Conservation (phyloP, 30 jellyfish, hydroid and myxozoan species). For the Cassiopea andromeda region DNA sequence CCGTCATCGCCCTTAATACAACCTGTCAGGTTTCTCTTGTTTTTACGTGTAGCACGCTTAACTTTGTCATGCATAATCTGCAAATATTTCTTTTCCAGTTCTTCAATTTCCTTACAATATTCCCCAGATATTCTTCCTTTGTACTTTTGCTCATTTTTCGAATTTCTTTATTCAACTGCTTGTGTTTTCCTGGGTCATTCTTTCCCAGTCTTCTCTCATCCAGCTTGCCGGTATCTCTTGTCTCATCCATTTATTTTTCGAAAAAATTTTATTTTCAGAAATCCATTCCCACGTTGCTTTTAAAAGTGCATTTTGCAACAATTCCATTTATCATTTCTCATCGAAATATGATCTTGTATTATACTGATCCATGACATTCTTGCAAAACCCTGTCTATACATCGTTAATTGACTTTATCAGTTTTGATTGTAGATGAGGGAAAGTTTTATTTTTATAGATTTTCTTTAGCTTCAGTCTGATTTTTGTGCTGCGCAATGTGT, state of each 20-base stretch:
- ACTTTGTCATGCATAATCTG: slow-evolving; percentile 30
- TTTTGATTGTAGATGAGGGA: background rate
- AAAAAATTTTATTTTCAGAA: background rate
- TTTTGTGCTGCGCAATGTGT: background rate
- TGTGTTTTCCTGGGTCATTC: background rate
- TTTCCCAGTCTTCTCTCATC: background rate
- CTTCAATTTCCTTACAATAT: slow-evolving; percentile 40
- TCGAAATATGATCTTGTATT: background rate
- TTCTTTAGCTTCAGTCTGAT: background rate
- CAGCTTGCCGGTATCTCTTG: slow-evolving; percentile 15
- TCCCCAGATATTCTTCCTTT: slow-evolving; percentile 5
- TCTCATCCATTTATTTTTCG: slow-evolving; percentile 2
- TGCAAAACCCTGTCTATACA: background rate
- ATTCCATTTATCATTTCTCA: background rate
- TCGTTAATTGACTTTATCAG: background rate
- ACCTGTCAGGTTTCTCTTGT: slow-evolving; percentile 22
- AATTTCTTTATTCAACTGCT: slow-evolving; percentile 6
- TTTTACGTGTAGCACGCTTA: background rate
- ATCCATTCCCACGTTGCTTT: background rate
- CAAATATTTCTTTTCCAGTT: background rate
- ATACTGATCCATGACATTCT: background rate
- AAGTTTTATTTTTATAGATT: background rate
- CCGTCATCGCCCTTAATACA: slow-evolving; percentile 46
- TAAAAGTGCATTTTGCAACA: background rate
- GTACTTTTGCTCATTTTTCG: slow-evolving; percentile 3